Conservation (phyloP, 2,797 vertebrate genomes). For the Orientallactaga sibirica region DNA sequence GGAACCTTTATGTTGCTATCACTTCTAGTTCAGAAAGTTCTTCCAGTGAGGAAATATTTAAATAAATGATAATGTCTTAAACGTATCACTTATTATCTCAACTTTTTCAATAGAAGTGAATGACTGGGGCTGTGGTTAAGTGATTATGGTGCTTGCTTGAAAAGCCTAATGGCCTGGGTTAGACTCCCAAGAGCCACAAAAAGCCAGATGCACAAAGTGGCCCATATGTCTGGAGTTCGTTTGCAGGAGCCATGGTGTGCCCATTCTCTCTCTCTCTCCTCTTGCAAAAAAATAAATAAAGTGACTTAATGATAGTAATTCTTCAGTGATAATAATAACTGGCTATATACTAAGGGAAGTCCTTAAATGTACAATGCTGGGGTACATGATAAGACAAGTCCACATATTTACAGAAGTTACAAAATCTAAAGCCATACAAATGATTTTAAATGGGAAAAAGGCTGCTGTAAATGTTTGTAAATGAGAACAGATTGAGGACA, state of each 20-base stretch:
- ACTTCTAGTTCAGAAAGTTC: not conserved
- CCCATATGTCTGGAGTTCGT: too few species aligned
- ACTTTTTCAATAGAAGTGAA: slow-evolving; percentile 34
- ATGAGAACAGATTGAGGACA: slow-evolving; percentile 45
- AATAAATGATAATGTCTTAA: slow-evolving; percentile 47
- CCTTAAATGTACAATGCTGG: not conserved
- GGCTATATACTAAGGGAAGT: not conserved
- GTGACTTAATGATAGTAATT: slow-evolving; percentile 32
- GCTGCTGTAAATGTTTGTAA: slow-evolving; percentile 48
- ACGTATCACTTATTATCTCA: slow-evolving; percentile 9
- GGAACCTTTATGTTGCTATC: not conserved
- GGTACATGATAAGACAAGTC: not conserved
- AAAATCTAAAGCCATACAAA: slow-evolving; percentile 33
- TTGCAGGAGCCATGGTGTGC: too few species aligned
- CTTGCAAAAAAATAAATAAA: too few species aligned
- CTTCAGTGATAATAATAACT: slow-evolving; percentile 28
- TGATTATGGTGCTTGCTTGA: too few species aligned
- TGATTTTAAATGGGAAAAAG: slow-evolving; percentile 25
- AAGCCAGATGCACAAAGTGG: too few species aligned
- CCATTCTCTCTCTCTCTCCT: too few species aligned
- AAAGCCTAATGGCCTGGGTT: too few species aligned
- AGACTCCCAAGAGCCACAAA: too few species aligned
- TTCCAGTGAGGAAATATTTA: slow-evolving; percentile 26
- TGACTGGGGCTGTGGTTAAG: not conserved
- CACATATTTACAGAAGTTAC: not conserved